Base-by-base conservation (phyloP, 2,113 vertebrate genomes). In the Platichthys stellatus region DNA sequence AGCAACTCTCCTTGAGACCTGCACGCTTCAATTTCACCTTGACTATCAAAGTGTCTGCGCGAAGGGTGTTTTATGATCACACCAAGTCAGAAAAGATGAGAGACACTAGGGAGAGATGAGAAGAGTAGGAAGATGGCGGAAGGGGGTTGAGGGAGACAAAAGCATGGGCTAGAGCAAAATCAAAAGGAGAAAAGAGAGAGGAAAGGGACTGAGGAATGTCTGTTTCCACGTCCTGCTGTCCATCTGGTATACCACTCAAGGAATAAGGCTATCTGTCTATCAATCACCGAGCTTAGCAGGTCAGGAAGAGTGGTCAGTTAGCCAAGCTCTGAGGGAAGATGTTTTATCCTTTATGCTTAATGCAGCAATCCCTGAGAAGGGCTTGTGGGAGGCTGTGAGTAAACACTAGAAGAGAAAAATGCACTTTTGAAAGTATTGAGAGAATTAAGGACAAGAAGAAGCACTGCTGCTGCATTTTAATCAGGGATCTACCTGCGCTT, bases 1-100 rank as follows among this genome's bases (percentile, higher is more conserved):
- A 14, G 21, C 74, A 76, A 74, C 62, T 78, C 81, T 86, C 70
- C 71, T 35, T 76, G 73, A 74, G 63, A 76, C 72, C 69, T 45
- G 14, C 15, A 24, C 35, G 8, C 35, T 86, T 89, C 67, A 81
- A 80, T 90, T 91, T 90, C 81, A 91, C 82, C 78, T 89, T 84
- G 83, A 88, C 85, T 73, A 88, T 88, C 76, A 88, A 91, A 86
- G 76, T 69, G 85, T 79, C 87, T 62, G 72, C 15, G 12, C 54
- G 12, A 70, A 82, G 77, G 74, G 35, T 75, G 69, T 80, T 92
- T 89, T 90, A 85, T 65, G 63, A 70, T 72, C 80, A 81, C 73
- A 35, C n/a, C 59, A 43, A 87, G 81, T 86, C 26, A 0, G 74
- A 78, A 78, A 77, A 83, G 70, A 83, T 54, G 66, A 86, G 43